phyloP scores from a whole-genome alignment of 2,888 invertebrate genomes.

The Mechanitis messenoides region DNA sequence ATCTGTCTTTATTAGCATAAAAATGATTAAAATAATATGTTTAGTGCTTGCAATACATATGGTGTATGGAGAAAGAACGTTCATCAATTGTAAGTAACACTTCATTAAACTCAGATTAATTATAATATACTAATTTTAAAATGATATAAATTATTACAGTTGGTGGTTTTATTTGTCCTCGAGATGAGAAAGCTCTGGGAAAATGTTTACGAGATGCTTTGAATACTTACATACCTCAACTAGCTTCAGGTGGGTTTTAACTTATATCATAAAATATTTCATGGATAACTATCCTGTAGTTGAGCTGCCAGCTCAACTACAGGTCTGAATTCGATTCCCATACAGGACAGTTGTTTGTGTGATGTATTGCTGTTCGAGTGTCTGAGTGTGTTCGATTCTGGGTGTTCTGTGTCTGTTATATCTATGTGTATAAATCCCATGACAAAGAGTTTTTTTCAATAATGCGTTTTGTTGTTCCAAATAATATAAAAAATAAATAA shows the following conservation, averaged over 20 bases:
- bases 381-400: no score
- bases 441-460: no score
- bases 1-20: background rate
- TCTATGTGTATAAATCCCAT: no score
- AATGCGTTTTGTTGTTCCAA: no score
- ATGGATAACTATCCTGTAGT: no score
- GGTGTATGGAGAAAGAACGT: slow-evolving; percentile 26
- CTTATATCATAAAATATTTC: background rate
- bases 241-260: slow-evolving; percentile 69
- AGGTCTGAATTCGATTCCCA: no score
- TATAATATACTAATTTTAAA: background rate
- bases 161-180: slow-evolving; percentile 79
- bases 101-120: background rate
- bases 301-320: no score
- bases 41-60: slow-evolving; percentile 17
- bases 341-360: no score
- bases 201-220: slow-evolving; percentile 79
- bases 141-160: slow-evolving; percentile 62
- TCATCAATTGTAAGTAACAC: slow-evolving; percentile 32
- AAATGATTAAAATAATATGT: slow-evolving; percentile 28
- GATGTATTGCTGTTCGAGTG: no score
- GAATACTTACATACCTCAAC: slow-evolving; percentile 76
- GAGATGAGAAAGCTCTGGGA: slow-evolving; percentile 79
- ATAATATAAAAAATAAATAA: background rate
- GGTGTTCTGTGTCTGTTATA: no score